Evolutionary conservation across 2,113 vertebrate genomes (phyloP), one percentile per base, ranked within the genome.

Genomic region (Bostrychus sinensis): DNA sequence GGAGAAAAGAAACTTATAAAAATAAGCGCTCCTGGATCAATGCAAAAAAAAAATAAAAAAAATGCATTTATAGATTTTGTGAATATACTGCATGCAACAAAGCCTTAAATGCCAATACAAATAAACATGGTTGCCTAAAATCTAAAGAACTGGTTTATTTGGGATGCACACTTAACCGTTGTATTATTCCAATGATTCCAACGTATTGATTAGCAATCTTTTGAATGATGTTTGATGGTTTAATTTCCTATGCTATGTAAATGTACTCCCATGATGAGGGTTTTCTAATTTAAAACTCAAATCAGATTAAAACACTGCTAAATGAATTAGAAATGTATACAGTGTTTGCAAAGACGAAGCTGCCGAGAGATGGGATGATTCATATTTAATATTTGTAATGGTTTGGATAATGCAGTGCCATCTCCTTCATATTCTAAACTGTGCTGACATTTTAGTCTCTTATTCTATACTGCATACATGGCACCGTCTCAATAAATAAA

Each of bases 181-280:
- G n/a, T n/a, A n/a, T n/a, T n/a, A n/a, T n/a, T n/a, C n/a, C n/a
- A n/a, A n/a, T n/a, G n/a, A n/a, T n/a, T n/a, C n/a, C n/a, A n/a
- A n/a, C n/a, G 8, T 32, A 41, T 37, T 62, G 38, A 82, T 56
- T 63, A n/a, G 10, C 81, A 81, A 82, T 80, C 74, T 59, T 80
- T 79, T 70, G 37, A 82, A 64, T 76, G 41, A 75, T 86, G 82
- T 83, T 77, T 84, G 68, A 88, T 83, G 78, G 73, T 82, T 83
- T 64, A 73, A 86, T 88, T 77, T 78, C 11, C 57, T 80, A 78
- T 75, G 62, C 76, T 79, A 42, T 79, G 73, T 88, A 88, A 86
- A 81, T 91, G 61, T 57, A 53, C 55, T 64, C 59, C 48, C 26
- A 11, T 60, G 65, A 77, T 84, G 39, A 17, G 63, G 65, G 62